Conservation (phyloP, 2,888 invertebrate genomes). For the Spodoptera exigua region DNA sequence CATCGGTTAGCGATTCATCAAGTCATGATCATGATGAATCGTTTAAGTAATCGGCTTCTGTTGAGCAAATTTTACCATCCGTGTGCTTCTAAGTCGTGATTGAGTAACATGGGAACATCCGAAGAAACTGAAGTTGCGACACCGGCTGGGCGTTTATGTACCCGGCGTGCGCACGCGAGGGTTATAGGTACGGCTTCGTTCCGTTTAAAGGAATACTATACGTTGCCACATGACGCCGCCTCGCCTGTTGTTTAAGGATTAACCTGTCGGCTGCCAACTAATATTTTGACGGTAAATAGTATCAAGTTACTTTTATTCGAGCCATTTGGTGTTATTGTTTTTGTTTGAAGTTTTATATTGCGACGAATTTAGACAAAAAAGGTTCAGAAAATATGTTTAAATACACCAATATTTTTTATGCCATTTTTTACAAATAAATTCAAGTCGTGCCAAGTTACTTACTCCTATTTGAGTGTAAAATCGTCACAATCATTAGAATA, state of each 20-base stretch:
- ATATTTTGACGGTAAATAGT: conserved; percentile 31
- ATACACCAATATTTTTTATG: too few species aligned
- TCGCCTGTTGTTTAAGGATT: conserved; percentile 24
- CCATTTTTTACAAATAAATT: too few species aligned
- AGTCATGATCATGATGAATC: conserved; percentile 43
- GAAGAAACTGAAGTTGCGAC: conserved; percentile 27
- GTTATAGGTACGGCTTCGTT: conserved; percentile 25
- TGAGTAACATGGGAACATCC: conserved; percentile 25
- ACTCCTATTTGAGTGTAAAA: too few species aligned
- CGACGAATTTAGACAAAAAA: too few species aligned
- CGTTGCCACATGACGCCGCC: conserved; percentile 44
- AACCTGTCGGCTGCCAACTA: conserved; percentile 17
- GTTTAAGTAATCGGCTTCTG: conserved; percentile 33
- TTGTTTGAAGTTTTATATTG: conserved; percentile 1
- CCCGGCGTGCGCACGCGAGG: conserved; percentile 19
- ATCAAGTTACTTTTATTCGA: conserved; percentile 28
- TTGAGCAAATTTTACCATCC: conserved; percentile 29
- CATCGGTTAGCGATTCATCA: conserved; percentile 21
- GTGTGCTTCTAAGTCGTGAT: conserved; percentile 34
- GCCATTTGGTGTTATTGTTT: conserved; percentile 2
- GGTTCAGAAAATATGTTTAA: too few species aligned
- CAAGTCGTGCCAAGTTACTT: too few species aligned
- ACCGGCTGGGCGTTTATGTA: conserved; percentile 3
- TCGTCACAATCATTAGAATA: too few species aligned
- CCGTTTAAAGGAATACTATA: conserved; percentile 49